phyloP scores from a whole-genome alignment of 1,140 invertebrate genomes.

The Mactra quadrangularis region DNA sequence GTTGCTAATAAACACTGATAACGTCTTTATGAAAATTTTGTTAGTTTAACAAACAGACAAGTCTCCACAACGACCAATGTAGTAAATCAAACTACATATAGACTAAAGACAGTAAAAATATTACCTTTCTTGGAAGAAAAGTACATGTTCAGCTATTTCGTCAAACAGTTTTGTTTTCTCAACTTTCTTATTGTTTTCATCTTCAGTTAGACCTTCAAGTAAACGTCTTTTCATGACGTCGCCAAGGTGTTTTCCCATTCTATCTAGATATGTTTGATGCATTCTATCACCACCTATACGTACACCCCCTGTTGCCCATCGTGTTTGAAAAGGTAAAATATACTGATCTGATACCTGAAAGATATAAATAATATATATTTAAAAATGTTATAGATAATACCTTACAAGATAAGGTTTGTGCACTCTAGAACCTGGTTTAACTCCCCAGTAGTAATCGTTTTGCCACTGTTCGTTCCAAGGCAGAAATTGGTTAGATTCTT shows the following conservation, averaged over 20 bases:
- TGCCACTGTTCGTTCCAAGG: too few relatives aligned
- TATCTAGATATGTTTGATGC: slow-evolving; percentile 87
- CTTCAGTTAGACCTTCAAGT: slow-evolving; percentile 85
- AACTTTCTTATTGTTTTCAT: slow-evolving; percentile 83
- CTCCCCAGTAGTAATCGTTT: too few relatives aligned
- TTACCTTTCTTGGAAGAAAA: slow-evolving; percentile 79
- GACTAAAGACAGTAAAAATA: too few relatives aligned
- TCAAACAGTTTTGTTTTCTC: slow-evolving; percentile 85
- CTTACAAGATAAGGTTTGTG: too few relatives aligned
- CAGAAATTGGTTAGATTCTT: too few relatives aligned
- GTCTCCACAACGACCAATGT: too few relatives aligned
- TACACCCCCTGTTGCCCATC: slow-evolving; percentile 86
- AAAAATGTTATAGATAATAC: too few relatives aligned
- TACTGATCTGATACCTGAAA: slow-evolving; percentile 85
- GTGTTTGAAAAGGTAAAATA: slow-evolving; percentile 87
- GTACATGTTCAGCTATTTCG: slow-evolving; percentile 85
- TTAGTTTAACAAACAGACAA: too few relatives aligned
- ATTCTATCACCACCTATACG: slow-evolving; percentile 84
- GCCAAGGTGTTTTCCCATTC: slow-evolving; percentile 83
- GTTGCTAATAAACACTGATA: too few relatives aligned
- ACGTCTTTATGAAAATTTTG: too few relatives aligned
- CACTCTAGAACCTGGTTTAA: too few relatives aligned
- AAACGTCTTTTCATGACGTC: slow-evolving; percentile 75
- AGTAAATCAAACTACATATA: too few relatives aligned
- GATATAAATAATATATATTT: background rate